Conservation (phyloP, 2,797 vertebrate genomes). For the Thamnophis elegans region DNA sequence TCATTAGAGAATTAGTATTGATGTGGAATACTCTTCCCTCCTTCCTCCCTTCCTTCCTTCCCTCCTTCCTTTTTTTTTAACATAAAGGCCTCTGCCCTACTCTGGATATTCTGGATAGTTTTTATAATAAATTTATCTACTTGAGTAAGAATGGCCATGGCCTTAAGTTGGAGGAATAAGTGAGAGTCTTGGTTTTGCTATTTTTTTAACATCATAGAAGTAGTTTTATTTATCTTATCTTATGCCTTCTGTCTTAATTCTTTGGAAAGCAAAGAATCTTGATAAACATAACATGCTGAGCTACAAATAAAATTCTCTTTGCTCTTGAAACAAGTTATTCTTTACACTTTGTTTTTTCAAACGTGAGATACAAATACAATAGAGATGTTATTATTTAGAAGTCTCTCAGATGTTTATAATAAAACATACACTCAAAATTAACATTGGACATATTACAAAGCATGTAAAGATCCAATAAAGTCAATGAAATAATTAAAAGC, state of each 20-base stretch:
- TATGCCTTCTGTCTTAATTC: constrained; percentile 13
- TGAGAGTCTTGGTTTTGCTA: constrained; percentile 28
- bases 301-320: constrained; percentile 38
- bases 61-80: not conserved
- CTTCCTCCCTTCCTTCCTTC: not conserved
- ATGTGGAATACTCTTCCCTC: not conserved
- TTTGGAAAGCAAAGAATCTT: constrained; percentile 43
- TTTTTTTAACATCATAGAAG: not conserved
- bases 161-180: not conserved
- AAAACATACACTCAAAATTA: not conserved
- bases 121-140: not conserved
- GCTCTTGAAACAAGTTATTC: constrained; percentile 28
- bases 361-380: not conserved
- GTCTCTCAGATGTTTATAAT: not conserved
- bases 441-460: not conserved
- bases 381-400: not conserved
- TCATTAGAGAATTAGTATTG: not conserved
- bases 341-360: constrained; percentile 22
- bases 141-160: not conserved
- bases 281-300: constrained; percentile 35
- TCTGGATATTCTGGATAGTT: not conserved
- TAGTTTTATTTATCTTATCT: constrained; percentile 40
- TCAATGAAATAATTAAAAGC: not conserved
- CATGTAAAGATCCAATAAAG: not conserved
- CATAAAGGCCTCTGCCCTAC: fast-evolving